These are phyloP conservation scores for Sinocyclocheilus grahami DNA, from an alignment of 2,113 vertebrate genomes.

Conservation along the genomic window DNA sequence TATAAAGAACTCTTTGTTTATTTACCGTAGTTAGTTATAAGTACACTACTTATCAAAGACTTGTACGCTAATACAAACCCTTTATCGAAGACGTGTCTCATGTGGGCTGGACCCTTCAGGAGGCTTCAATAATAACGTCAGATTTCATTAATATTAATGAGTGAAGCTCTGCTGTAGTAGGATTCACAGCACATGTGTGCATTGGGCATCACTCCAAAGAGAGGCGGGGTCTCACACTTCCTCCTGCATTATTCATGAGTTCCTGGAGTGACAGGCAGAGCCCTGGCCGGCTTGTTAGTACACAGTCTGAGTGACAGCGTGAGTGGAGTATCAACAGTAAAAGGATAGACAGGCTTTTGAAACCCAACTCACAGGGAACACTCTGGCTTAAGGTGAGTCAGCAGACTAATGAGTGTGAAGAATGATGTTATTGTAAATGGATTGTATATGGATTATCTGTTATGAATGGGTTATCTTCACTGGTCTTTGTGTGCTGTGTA, in stretches of 20 bases:
- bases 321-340: slow-evolving; percentile 51
- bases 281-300: slow-evolving; percentile 65
- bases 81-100: neutral
- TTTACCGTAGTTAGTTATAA: neutral
- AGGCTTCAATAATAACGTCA: neutral
- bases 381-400: slow-evolving; percentile 37
- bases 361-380: neutral
- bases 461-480: slow-evolving; percentile 30
- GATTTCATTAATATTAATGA: slow-evolving; percentile 13
- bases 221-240: slow-evolving; percentile 51
- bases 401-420: neutral
- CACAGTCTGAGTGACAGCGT: slow-evolving; percentile 53
- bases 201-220: slow-evolving; percentile 17
- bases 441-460: slow-evolving; percentile 20
- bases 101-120: neutral
- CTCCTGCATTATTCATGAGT: slow-evolving; percentile 75
- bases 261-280: slow-evolving; percentile 67
- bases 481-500: slow-evolving; percentile 25
- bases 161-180: neutral
- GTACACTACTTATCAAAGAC: neutral
- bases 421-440: neutral
- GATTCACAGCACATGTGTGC: neutral
- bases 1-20: neutral
- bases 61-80: no score
- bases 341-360: neutral